These are phyloP conservation scores for Elgaria multicarinata DNA, from an alignment of 2,113 vertebrate genomes.

Conservation along the genomic window DNA sequence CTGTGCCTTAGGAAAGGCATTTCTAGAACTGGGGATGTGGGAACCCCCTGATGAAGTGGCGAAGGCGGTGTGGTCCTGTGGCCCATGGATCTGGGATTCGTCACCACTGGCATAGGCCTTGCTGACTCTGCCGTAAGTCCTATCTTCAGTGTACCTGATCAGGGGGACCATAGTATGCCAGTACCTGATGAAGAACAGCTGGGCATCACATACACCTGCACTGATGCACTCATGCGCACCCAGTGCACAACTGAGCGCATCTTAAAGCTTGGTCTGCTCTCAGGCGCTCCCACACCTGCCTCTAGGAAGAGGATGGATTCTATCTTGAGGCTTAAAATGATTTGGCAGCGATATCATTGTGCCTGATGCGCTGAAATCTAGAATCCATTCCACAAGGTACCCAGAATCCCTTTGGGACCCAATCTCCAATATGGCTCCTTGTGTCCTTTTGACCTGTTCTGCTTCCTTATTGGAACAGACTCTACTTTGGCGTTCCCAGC, in stretches of 20 bases:
- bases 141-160: too few species aligned
- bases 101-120: background rate
- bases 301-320: background rate
- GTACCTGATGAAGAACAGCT: too few species aligned
- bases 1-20: too few species aligned
- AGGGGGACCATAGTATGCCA: background rate
- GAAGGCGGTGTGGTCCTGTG: too few species aligned
- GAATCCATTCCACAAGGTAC: accelerated
- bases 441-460: background rate
- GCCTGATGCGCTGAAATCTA: background rate
- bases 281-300: background rate
- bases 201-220: too few species aligned
- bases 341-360: background rate
- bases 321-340: background rate
- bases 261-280: background rate
- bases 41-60: too few species aligned
- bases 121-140: background rate
- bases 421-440: background rate
- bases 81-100: too few species aligned
- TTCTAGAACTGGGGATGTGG: too few species aligned
- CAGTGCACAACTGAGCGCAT: too few species aligned
- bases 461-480: slow-evolving; percentile 5
- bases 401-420: background rate
- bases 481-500: background rate
- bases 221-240: background rate